Evolutionary conservation across 2,113 vertebrate species (phyloP), one percentile per base, ranked within the genome.

Genomic region (Melospiza georgiana): DNA sequence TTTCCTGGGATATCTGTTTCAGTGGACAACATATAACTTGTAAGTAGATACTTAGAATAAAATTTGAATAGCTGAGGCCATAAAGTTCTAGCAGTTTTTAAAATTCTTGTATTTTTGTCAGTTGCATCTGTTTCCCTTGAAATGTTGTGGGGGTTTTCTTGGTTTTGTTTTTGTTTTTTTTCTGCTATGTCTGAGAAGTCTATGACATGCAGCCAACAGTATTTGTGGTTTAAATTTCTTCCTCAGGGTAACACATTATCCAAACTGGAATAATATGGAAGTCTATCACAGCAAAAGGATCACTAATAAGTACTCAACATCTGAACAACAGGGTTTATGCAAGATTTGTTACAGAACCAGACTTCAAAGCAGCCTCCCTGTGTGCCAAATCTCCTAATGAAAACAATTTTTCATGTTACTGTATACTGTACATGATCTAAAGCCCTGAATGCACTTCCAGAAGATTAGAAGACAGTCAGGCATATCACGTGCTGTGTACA

Each of bases 341-440:
- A 73, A 80, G 55, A 87, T 94, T 87, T 66, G 43, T 73, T 86
- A 71, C 33, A 91, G 72, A 91, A 74, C 7, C 41, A 90, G 52
- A 84, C 81, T 95, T 95, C 94, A 95, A 97, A 94, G 87, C 27
- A 80, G 63, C 20, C 17, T 77, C 44, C 25, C 16, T 39, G 30
- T 83, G 30, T 88, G 95, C 81, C 91, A 95, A 55, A 71, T 74
- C 55, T 85, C 46, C 48, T 83, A 91, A 85, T 67, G 84, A 85
- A 90, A 25, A 51, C 18, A 77, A 17, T 93, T 80, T 75, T 95
- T 95, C 75, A 83, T 83, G 39, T 89, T 87, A 28, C 43, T 87
- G 44, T 84, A 52, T 68, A 72, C 46, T 58, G 55, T 78, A 72
- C 24, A 52, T 49, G 58, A 91, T 90, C 55, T 48, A 93, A 88